Conservation (phyloP, 2,113 vertebrate genomes). For the Pelobates fuscus region DNA sequence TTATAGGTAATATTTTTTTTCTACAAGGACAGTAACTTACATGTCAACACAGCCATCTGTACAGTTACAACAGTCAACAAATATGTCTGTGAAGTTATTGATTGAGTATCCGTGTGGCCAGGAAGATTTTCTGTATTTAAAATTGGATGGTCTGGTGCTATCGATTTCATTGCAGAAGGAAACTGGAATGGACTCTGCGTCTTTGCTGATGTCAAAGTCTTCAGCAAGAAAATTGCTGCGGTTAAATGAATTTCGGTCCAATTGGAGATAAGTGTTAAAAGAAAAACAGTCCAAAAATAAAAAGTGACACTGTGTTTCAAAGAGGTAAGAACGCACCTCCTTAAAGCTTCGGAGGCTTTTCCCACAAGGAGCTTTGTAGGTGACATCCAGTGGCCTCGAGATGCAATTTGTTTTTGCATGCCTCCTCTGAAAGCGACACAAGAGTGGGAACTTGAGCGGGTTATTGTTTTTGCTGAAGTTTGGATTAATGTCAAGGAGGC, state of each 20-base stretch:
- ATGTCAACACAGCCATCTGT: slow-evolving; percentile 78
- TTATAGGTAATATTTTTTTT: too few species aligned
- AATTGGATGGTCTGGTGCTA: slow-evolving; percentile 66
- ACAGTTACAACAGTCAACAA: slow-evolving; percentile 83
- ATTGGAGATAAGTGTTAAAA: slow-evolving; percentile 76
- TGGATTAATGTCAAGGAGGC: slow-evolving; percentile 64
- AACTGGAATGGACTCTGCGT: slow-evolving; percentile 77
- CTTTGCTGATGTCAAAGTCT: slow-evolving; percentile 83
- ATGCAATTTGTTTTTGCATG: slow-evolving; percentile 65
- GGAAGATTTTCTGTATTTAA: slow-evolving; percentile 84
- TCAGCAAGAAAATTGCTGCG: slow-evolving; percentile 59
- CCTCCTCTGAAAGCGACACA: slow-evolving; percentile 80
- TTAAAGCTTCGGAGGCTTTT: slow-evolving; percentile 73
- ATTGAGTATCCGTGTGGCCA: slow-evolving; percentile 87
- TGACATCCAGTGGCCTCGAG: slow-evolving; percentile 65
- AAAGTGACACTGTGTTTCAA: slow-evolving; percentile 74
- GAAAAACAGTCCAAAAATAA: slow-evolving; percentile 88
- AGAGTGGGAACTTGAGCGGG: slow-evolving; percentile 81
- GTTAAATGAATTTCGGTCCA: slow-evolving; percentile 65
- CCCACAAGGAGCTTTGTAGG: slow-evolving; percentile 88
- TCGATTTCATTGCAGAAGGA: slow-evolving; percentile 76
- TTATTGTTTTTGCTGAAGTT: slow-evolving; percentile 73
- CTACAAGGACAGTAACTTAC: slow-evolving; percentile 53
- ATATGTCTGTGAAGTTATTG: slow-evolving; percentile 69
- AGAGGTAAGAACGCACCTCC: slow-evolving; percentile 80